Base-by-base conservation (phyloP, 2,113 vertebrate genomes). In the Myrmecophaga tridactyla region DNA sequence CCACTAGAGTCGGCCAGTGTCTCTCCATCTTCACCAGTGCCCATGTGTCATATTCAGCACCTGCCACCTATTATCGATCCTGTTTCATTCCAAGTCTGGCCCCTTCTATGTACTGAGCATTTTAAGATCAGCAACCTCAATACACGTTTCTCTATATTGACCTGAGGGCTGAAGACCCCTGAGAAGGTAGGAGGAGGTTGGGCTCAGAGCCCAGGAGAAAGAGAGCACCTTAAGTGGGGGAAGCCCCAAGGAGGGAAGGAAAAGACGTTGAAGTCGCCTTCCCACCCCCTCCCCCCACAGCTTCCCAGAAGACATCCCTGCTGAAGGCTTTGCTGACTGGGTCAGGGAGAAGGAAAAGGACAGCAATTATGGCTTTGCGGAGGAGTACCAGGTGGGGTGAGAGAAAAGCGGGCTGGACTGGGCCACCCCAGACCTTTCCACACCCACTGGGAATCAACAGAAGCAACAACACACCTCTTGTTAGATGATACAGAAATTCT, bases 381-480 rank as follows among this genome's bases (percentile, higher is more conserved):
- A 90, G 7, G 96, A 97, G 51, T 97, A 95, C 58, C 96, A 97
- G 97, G 97, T 97, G 31, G 4, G 88, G 43, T 2, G 27, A 13
- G 31, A 0, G 2, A 4, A 9, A 2, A 7, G 14, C 34, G 62
- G 1, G 36, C 21, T 0, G 5, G 11, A 1, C 14, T 6, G 13
- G 15, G 76, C 36, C 13, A 6, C 7, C 34, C 62, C n/a, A 6
- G 67, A 14, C 51, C 48, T 15, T 4, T 6, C 65, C 3, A 0
- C 4, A 53, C 2, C 10, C 31, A 51, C 25, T 0, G 12, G 9
- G 5, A 21, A 41, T 43, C 15, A 60, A 62, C 20, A 1, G 6
- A 56, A 56, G 3, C 43, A 43, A 63, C 13, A 1, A 7, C 2
- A 2, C 23, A 12, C 5, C 13, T 6, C 15, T 62, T 13, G 10